These are phyloP conservation scores for Epizoanthus illoricatus DNA, from an alignment of 92 coral and sea anemone genomes.

Conservation along the genomic window DNA sequence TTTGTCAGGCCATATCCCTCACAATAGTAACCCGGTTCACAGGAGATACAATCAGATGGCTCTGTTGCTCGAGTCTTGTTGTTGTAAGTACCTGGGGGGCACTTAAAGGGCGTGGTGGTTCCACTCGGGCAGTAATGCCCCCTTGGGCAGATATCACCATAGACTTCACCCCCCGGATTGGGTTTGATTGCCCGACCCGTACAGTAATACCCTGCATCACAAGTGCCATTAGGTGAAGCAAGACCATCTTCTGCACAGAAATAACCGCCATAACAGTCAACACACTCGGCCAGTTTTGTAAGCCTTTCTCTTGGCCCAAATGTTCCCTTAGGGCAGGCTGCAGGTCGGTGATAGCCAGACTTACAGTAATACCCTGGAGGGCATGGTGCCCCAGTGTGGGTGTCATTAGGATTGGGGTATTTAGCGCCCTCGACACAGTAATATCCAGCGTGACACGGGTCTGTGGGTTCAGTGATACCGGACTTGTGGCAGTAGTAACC, in stretches of 20 bases:
- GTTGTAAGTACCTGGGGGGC: slow-evolving; percentile 97
- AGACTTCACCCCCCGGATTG: slow-evolving; percentile 73
- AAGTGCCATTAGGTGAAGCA: slow-evolving; percentile 87
- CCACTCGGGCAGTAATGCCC: slow-evolving; percentile 85
- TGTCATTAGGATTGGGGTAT: slow-evolving; percentile 86
- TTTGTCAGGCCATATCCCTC: slow-evolving; percentile 81
- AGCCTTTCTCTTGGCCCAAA: slow-evolving; percentile 77
- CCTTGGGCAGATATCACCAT: slow-evolving; percentile 83
- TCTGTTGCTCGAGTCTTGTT: slow-evolving; percentile 74
- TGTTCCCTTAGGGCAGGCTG: slow-evolving; percentile 89
- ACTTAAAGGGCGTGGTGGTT: slow-evolving; percentile 93
- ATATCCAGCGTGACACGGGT: slow-evolving; percentile 87
- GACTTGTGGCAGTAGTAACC: slow-evolving; percentile 87
- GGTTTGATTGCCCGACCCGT: slow-evolving; percentile 77
- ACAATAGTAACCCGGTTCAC: slow-evolving; percentile 91
- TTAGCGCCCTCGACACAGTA: slow-evolving; percentile 85
- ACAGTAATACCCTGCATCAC: slow-evolving; percentile 91
- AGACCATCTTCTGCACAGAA: slow-evolving; percentile 80
- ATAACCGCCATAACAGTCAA: slow-evolving; percentile 89
- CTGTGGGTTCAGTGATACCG: slow-evolving; percentile 85
- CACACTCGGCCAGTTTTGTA: slow-evolving; percentile 71
- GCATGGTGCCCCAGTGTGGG: slow-evolving; percentile 88
- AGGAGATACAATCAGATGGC: slow-evolving; percentile 82
- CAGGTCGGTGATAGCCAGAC: slow-evolving; percentile 74
- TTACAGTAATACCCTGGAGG: slow-evolving; percentile 85